phyloP scores from a whole-genome alignment of 2,113 vertebrate species.

The Delphinus delphis region DNA sequence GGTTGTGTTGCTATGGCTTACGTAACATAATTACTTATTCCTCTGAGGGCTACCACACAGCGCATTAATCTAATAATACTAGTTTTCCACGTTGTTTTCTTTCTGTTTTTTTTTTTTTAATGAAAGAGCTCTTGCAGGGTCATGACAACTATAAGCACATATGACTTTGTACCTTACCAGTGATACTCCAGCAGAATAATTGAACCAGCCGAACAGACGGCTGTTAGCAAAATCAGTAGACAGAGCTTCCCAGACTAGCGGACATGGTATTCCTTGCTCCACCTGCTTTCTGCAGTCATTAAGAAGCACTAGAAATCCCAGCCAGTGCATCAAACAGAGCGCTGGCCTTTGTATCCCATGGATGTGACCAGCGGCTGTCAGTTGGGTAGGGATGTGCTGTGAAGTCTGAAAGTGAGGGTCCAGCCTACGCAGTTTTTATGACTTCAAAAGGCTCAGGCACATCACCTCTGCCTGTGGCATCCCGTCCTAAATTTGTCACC shows the following conservation, averaged over 20 bases:
- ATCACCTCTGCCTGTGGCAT: not conserved
- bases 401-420: not conserved
- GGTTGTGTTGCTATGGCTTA: conserved; percentile 42
- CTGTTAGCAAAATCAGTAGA: conserved; percentile 27
- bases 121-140: conserved; percentile 54
- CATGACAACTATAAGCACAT: conserved; percentile 8
- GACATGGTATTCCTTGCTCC: not conserved
- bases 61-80: conserved; percentile 59
- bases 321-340: not conserved
- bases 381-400: not conserved
- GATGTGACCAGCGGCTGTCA: not conserved
- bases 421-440: not conserved
- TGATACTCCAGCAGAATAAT: conserved; percentile 45
- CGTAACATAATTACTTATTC: conserved; percentile 56
- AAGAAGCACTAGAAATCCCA: not conserved
- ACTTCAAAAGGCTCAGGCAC: not conserved
- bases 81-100: conserved; percentile 24
- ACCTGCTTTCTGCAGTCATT: not conserved
- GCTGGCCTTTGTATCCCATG: not conserved
- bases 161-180: conserved; percentile 12
- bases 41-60: conserved; percentile 44
- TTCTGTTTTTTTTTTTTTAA: not conserved
- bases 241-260: not conserved
- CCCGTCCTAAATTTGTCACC: not conserved
- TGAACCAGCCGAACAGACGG: not conserved